These are phyloP conservation scores for Rotaria sp. DNA, from an alignment of 2,888 invertebrate species.

Conservation along the genomic window DNA sequence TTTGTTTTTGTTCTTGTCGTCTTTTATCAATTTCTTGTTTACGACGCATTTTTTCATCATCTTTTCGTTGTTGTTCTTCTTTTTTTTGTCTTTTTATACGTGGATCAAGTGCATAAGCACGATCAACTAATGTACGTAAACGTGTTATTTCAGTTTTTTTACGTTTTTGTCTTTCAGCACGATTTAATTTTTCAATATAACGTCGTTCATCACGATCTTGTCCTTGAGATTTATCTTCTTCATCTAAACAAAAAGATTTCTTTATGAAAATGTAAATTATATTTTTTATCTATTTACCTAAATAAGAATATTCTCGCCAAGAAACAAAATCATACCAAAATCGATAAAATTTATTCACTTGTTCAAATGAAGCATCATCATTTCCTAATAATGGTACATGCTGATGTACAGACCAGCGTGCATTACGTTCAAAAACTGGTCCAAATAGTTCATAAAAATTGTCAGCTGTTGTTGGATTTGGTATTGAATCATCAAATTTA, in stretches of 20 bases:
- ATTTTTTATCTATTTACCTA: background rate
- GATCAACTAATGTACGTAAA: slow-evolving; percentile 76
- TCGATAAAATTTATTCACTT: slow-evolving; percentile 85
- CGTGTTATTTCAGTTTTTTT: slow-evolving; percentile 94
- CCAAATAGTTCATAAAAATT: slow-evolving; percentile 65
- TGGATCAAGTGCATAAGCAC: slow-evolving; percentile 86
- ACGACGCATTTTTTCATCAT: slow-evolving; percentile 66
- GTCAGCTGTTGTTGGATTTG: slow-evolving; percentile 64
- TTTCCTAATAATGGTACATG: slow-evolving; percentile 76
- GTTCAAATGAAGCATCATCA: slow-evolving; percentile 68
- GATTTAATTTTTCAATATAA: slow-evolving; percentile 97
- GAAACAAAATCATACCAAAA: slow-evolving; percentile 95
- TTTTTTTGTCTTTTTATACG: slow-evolving; percentile 83
- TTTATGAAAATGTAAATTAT: background rate
- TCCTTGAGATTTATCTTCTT: slow-evolving; percentile 39
- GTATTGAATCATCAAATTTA: slow-evolving; percentile 78
- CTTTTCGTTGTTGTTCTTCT: slow-evolving; percentile 80
- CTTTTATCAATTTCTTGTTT: slow-evolving; percentile 59
- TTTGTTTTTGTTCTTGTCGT: slow-evolving; percentile 68
- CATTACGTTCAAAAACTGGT: slow-evolving; percentile 59
- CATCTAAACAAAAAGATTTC: background rate
- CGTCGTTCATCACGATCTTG: slow-evolving; percentile 76
- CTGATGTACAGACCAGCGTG: slow-evolving; percentile 78
- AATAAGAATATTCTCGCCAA: slow-evolving; percentile 95
- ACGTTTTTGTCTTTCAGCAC: slow-evolving; percentile 77